Conservation (phyloP, 30 jellyfish, hydroid and myxozoan species). For the Pelagia noctiluca region DNA sequence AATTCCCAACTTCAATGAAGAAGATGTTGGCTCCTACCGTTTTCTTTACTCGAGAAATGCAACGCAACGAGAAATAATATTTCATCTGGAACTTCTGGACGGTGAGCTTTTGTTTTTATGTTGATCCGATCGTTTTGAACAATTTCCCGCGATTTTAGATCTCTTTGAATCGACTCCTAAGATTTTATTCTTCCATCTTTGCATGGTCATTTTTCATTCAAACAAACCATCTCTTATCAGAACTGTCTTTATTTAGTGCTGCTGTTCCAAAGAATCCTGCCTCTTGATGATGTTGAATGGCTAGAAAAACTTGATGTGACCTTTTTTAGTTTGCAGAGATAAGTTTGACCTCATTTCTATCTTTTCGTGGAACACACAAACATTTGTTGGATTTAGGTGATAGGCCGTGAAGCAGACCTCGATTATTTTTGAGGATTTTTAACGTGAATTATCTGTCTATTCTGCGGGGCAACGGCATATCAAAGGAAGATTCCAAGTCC, state of each 20-base stretch:
- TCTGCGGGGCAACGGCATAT: no score
- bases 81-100: slow-evolving; percentile 29
- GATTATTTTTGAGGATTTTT: no score
- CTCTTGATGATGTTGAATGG: no score
- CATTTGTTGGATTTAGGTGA: no score
- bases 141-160: neutral
- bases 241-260: neutral
- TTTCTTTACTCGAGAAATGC: slow-evolving; percentile 19
- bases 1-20: slow-evolving; percentile 18
- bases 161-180: neutral
- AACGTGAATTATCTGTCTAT: no score
- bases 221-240: neutral
- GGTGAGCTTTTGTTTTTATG: neutral
- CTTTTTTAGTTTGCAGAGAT: no score
- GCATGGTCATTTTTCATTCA: neutral
- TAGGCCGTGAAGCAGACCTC: no score
- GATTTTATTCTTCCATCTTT: neutral
- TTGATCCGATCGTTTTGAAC: neutral
- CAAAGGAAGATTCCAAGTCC: no score
- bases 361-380: no score
- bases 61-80: neutral
- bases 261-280: no score
- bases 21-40: slow-evolving; percentile 38
- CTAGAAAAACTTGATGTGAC: no score
- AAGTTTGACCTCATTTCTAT: no score